phyloP scores from a whole-genome alignment of 2,113 vertebrate genomes.

The Tetrax tetrax region DNA sequence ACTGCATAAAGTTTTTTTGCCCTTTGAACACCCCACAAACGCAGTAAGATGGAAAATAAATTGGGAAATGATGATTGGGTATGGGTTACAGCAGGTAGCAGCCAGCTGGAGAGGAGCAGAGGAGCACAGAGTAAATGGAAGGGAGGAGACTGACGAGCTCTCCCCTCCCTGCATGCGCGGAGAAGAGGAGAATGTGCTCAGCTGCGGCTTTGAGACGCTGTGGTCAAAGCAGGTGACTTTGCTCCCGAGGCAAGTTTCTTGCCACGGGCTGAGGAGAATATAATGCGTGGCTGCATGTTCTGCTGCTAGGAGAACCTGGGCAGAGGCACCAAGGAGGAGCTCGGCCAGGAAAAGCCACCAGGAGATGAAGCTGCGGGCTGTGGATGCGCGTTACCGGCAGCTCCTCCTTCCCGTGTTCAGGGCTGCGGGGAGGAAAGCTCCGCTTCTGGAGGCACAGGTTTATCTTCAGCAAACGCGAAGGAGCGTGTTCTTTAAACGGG shows the following conservation, averaged over 20 bases:
- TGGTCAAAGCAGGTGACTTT: background rate
- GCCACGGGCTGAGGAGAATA: background rate
- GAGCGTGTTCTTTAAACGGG: background rate
- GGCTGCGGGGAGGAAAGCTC: background rate
- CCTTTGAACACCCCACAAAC: background rate
- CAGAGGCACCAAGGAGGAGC: background rate
- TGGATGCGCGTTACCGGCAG: background rate
- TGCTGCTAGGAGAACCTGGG: background rate
- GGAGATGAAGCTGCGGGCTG: background rate
- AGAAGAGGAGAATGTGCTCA: background rate
- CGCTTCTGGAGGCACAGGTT: background rate
- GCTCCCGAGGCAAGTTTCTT: background rate
- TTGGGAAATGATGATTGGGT: accelerated
- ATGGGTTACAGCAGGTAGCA: background rate
- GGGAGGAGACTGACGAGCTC: background rate
- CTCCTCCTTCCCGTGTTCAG: background rate
- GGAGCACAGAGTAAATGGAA: background rate
- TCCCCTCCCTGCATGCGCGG: background rate
- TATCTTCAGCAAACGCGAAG: background rate
- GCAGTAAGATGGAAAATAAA: background rate
- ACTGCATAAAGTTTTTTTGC: background rate
- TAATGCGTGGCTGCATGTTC: accelerated
- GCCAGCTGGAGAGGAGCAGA: too few relatives aligned
- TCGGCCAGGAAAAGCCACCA: background rate
- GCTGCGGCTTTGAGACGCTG: background rate